phyloP scores from a whole-genome alignment of 2,797 vertebrate genomes.

The Heliangelus exortis region DNA sequence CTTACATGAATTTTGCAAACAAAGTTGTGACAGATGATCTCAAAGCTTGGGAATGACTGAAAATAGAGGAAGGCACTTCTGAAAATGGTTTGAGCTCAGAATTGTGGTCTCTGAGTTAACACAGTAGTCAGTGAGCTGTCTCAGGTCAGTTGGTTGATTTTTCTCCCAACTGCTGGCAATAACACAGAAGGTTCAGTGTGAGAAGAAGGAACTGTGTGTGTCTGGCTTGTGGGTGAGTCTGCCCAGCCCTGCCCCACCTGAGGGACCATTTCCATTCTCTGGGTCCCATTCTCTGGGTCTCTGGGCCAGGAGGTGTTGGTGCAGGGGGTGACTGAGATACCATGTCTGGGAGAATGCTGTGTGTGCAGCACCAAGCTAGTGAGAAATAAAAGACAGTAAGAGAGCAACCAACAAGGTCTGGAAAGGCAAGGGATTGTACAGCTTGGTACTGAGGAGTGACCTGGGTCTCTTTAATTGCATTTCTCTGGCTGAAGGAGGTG shows the following conservation, averaged over 20 bases:
- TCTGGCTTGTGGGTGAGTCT: neutral
- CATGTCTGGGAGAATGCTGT: neutral
- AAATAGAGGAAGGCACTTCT: neutral
- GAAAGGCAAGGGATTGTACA: neutral
- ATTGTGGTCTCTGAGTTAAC: neutral
- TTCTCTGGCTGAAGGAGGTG: neutral
- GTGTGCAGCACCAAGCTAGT: neutral
- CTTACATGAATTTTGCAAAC: neutral
- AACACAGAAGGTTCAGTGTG: neutral
- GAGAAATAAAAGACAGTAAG: neutral
- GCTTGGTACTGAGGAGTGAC: neutral
- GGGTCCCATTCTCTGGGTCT: neutral
- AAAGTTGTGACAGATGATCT: neutral
- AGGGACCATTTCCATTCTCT: neutral
- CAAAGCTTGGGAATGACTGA: neutral
- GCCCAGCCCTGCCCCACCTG: neutral
- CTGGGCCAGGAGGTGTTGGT: accelerated
- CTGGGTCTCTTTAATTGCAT: neutral
- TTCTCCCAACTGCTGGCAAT: neutral
- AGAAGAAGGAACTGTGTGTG: neutral
- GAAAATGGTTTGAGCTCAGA: neutral
- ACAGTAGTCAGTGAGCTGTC: neutral
- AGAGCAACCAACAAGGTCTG: neutral
- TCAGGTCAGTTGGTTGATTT: neutral
- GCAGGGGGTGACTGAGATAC: neutral